phyloP scores from a whole-genome alignment of 2,888 invertebrate genomes.

The Caenorhabditis imperialis region DNA sequence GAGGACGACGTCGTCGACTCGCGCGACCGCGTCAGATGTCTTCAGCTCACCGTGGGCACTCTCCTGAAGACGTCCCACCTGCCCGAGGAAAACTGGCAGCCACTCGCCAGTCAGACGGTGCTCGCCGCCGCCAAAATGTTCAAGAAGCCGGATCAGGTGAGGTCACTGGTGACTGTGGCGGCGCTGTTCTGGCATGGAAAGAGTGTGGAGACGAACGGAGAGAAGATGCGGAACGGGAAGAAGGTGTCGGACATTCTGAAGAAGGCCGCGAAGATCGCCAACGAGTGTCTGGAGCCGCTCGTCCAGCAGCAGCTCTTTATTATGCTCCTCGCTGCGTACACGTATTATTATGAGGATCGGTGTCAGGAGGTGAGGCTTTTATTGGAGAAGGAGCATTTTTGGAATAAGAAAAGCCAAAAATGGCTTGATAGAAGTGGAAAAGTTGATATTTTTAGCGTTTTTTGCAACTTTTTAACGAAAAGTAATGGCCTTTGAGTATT shows the following conservation, averaged over 20 bases:
- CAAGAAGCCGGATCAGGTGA: slow-evolving; percentile 94
- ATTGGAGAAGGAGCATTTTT: too few species aligned
- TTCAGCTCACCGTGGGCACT: slow-evolving; percentile 59
- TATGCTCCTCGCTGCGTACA: slow-evolving; percentile 92
- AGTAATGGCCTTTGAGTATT: too few species aligned
- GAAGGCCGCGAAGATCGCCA: slow-evolving; percentile 88
- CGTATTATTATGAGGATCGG: slow-evolving; percentile 92
- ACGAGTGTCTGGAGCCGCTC: slow-evolving; percentile 96
- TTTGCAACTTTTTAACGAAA: too few species aligned
- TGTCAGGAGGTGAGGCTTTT: slow-evolving; percentile 84
- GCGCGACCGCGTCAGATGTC: slow-evolving; percentile 60
- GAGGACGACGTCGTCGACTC: slow-evolving; percentile 68
- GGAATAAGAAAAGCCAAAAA: too few species aligned
- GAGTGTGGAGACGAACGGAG: slow-evolving; percentile 45
- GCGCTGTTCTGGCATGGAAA: slow-evolving; percentile 91
- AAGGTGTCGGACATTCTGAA: slow-evolving; percentile 94
- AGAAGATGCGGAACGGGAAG: slow-evolving; percentile 86
- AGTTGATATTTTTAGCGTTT: too few species aligned
- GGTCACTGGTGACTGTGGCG: slow-evolving; percentile 83
- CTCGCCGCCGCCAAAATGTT: slow-evolving; percentile 94
- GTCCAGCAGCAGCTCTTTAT: slow-evolving; percentile 96
- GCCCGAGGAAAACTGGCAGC: slow-evolving; percentile 93
- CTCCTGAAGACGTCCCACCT: slow-evolving; percentile 52
- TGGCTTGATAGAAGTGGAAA: too few species aligned
- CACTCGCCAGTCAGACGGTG: slow-evolving; percentile 94